Conservation (phyloP, 2,113 vertebrate species). For the Triplophysa tibetana region DNA sequence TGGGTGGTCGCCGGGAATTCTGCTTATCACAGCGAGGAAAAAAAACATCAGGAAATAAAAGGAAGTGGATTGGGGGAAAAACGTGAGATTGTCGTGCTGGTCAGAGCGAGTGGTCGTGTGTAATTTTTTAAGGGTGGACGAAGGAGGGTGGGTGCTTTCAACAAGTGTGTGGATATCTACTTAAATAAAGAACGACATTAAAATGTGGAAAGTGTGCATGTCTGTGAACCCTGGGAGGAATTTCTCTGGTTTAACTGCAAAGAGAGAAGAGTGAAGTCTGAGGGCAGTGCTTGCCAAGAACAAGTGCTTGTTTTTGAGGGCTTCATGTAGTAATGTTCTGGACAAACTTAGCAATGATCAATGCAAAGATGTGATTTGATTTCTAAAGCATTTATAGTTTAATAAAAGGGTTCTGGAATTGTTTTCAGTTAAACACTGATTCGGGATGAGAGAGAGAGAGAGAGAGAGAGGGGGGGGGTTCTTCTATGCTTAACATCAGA, state of each 20-base stretch:
- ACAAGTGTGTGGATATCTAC: conserved; percentile 47
- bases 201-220: conserved; percentile 58
- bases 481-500: conserved; percentile 4
- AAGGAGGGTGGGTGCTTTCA: conserved; percentile 60
- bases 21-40: conserved; percentile 62
- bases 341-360: not conserved
- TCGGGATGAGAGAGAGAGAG: conserved; percentile 27
- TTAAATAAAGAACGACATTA: conserved; percentile 58
- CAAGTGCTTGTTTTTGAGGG: not conserved
- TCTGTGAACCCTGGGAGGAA: conserved; percentile 51
- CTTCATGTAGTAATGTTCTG: not conserved
- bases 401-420: no score
- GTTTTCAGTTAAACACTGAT: conserved; percentile 8
- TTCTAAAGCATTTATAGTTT: no score
- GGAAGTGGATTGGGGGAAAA: conserved; percentile 49
- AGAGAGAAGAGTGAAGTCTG: conserved; percentile 56
- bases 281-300: conserved; percentile 36
- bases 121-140: conserved; percentile 59
- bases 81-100: not conserved
- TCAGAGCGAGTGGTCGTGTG: not conserved
- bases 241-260: conserved; percentile 20
- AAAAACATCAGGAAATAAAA: conserved; percentile 56
- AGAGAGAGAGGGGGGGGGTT: conserved; percentile 19
- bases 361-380: not conserved
- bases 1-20: conserved; percentile 62